A percentile compares a stretch with the other conserved stretches of the same genome.
Conservation (phyloP, 2,113 vertebrate genomes). For the Brachyhypopomus gauderio region DNA sequence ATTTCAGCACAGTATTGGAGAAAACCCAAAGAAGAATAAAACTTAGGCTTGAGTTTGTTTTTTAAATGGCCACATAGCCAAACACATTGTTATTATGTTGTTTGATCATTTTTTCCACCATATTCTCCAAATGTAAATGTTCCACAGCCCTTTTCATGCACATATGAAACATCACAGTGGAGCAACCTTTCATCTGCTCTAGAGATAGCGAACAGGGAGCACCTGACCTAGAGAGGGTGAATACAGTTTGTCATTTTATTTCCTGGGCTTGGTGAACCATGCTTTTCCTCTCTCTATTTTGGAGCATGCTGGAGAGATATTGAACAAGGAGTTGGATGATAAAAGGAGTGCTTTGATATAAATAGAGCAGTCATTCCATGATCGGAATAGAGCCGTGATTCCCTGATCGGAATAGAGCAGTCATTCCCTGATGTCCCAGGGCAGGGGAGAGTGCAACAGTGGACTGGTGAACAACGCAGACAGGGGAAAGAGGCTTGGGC, state of each 20-base stretch:
- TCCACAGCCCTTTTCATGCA: too few species aligned
- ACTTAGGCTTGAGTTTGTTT: too few species aligned
- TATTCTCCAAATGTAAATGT: too few species aligned
- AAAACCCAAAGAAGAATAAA: too few species aligned
- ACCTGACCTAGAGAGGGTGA: too few species aligned
- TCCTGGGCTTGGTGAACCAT: conserved; percentile 71
- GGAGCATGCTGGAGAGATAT: conserved; percentile 24
- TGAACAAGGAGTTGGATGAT: conserved; percentile 68
- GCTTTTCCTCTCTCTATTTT: conserved; percentile 53
- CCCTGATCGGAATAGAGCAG: conserved; percentile 58
- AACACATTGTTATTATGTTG: background rate
- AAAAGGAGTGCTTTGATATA: conserved; percentile 68
- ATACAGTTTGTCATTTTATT: conserved; percentile 64
- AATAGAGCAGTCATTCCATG: conserved; percentile 60
- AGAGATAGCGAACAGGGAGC: background rate
- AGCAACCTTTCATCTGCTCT: background rate
- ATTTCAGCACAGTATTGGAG: too few species aligned
- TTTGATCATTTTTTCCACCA: too few species aligned
- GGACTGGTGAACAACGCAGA: conserved; percentile 26
- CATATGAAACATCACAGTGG: too few species aligned
- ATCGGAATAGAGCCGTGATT: conserved; percentile 52
- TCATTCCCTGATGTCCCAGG: conserved; percentile 63
- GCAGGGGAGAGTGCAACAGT: conserved; percentile 59
- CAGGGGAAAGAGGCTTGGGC: conserved; percentile 1
- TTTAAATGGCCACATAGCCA: background rate